Evolutionary conservation across 2,797 vertebrate genomes (phyloP).

Genomic region (Melanotaenia pygmaea): DNA sequence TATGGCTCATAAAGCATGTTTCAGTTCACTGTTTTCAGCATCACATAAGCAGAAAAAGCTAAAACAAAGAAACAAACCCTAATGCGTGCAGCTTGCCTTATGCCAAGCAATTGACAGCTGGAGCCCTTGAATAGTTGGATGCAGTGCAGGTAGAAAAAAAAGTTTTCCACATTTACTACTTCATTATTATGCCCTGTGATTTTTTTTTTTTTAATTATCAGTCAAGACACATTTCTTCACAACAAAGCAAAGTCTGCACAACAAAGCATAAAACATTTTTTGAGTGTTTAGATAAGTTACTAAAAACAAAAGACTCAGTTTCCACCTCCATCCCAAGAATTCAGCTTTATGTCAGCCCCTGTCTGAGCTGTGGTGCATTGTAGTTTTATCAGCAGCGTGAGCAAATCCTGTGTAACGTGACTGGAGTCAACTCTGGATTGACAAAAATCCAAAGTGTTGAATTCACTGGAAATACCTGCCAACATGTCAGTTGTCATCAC

Average conservation of each 20-base stretch:
- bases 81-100: background rate
- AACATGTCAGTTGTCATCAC: background rate
- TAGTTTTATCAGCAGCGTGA: background rate
- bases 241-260: no score
- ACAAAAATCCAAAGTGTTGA: background rate
- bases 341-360: background rate
- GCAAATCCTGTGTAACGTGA: background rate
- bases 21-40: background rate
- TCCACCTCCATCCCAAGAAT: background rate
- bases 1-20: background rate
- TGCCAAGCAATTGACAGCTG: no score
- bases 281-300: no score
- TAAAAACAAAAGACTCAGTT: no score
- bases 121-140: background rate
- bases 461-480: background rate
- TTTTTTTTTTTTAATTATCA: background rate
- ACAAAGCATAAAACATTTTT: no score
- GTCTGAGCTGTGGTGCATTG: background rate
- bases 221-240: no score
- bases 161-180: background rate
- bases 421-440: background rate
- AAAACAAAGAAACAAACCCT: background rate
- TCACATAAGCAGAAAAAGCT: background rate
- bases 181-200: background rate
- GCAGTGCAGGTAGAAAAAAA: background rate